These are phyloP conservation scores for Pipistrellus kuhlii DNA, from an alignment of 2,797 vertebrate genomes.

Conservation along the genomic window DNA sequence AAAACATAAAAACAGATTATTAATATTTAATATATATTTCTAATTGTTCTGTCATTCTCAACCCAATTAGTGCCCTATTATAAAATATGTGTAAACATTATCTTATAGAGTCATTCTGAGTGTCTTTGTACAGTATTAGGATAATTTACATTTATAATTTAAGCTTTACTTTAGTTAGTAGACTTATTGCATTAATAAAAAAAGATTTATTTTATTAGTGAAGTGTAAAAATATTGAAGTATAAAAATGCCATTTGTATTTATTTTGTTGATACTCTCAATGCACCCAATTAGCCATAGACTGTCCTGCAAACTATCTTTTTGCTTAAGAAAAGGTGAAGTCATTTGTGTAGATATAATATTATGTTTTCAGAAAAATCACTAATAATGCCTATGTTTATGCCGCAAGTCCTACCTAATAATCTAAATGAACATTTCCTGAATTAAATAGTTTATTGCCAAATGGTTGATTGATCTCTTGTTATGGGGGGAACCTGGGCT, in stretches of 20 bases:
- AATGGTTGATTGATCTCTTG: background rate
- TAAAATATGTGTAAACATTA: background rate
- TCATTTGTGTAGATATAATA: background rate
- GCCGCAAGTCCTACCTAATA: background rate
- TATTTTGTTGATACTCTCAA: slow-evolving; percentile 25
- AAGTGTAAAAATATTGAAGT: slow-evolving; percentile 56
- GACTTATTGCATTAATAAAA: slow-evolving; percentile 45
- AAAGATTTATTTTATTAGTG: background rate
- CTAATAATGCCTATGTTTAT: background rate
- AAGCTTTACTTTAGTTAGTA: slow-evolving; percentile 4
- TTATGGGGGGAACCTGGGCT: background rate
- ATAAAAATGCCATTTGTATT: slow-evolving; percentile 39
- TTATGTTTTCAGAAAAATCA: slow-evolving; percentile 11
- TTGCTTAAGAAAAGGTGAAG: background rate
- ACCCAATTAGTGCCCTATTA: background rate
- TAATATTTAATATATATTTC: background rate
- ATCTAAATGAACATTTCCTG: background rate
- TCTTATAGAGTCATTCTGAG: background rate
- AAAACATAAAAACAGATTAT: background rate
- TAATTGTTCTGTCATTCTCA: background rate
- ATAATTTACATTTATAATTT: slow-evolving; percentile 4
- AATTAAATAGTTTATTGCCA: background rate
- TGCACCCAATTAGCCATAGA: background rate
- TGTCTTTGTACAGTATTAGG: background rate
- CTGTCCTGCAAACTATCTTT: background rate